Percentiles rank a stretch among this genome's conserved stretches.
phyloP scores from a whole-genome alignment of 2,888 invertebrate genomes.

The Drosophila melanocephala region DNA sequence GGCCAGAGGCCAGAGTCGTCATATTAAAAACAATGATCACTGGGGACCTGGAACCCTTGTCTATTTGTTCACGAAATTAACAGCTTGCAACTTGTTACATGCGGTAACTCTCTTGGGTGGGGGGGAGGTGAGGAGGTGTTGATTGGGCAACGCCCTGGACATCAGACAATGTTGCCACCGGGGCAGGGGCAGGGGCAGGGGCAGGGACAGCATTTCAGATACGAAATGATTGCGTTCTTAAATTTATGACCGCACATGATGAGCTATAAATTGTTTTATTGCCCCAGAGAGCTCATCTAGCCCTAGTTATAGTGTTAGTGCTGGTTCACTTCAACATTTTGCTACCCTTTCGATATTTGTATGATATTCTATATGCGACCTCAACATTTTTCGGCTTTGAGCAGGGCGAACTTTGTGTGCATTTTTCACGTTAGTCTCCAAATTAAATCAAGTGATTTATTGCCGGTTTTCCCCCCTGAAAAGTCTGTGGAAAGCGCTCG shows the following conservation, averaged over 20 bases:
- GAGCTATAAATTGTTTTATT: conserved; percentile 82
- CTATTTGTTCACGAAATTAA: conserved; percentile 73
- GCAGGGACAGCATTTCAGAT: conserved; percentile 9
- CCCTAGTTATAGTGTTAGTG: conserved; percentile 12
- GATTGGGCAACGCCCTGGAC: conserved; percentile 81
- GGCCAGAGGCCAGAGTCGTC: not conserved
- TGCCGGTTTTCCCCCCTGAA: conserved; percentile 50
- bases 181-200: not conserved
- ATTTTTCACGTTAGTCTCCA: conserved; percentile 58
- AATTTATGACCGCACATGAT: conserved; percentile 80
- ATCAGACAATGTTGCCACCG: conserved; percentile 26
- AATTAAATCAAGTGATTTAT: conserved; percentile 82
- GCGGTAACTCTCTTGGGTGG: conserved; percentile 28
- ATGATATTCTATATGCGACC: conserved; percentile 45
- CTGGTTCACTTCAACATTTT: not conserved
- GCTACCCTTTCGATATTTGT: conserved; percentile 47
- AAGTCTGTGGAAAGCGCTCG: conserved; percentile 43
- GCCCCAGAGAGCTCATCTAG: conserved; percentile 40
- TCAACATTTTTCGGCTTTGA: conserved; percentile 72
- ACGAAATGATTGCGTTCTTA: conserved; percentile 70
- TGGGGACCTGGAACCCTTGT: conserved; percentile 41
- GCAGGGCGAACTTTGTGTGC: conserved; percentile 32
- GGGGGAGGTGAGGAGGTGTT: conserved; percentile 67
- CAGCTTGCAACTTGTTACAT: conserved; percentile 71
- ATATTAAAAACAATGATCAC: conserved; percentile 50